Base-by-base conservation (phyloP, 2,797 vertebrate species). In the Nyctalus aviator region DNA sequence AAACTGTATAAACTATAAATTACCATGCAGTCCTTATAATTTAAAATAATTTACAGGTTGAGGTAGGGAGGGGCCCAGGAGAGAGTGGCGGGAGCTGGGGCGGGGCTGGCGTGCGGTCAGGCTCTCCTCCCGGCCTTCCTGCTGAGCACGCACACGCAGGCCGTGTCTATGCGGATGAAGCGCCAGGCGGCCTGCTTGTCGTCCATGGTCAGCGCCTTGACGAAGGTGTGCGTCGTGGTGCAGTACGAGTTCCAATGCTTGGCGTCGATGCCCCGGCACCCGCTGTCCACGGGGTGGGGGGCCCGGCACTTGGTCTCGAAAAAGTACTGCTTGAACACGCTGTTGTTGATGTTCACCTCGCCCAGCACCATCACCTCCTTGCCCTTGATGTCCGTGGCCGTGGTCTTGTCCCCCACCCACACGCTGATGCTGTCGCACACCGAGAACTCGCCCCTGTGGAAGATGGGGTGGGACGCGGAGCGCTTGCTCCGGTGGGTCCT, bases 1-100 rank as follows among this genome's bases (percentile, higher is more conserved):
- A 99, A 99, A 99, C 98, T 98, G 99, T 99, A 99, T 99, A 99
- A 99, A 99, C 98, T 99, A 99, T 99, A 99, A 99, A 99, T 99
- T 99, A 99, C 98, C 98, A 99, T 99, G 98, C 98, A 98, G 98
- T 99, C 98, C 98, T 98, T 98, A 99, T 99, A 99, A 98, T 97
- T 99, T 99, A 99, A 98, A 98, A 99, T 99, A 99, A 99, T 99
- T 99, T 99, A 99, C 98, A 98, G 99, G 98, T 98, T 99, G 99
- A 99, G 99, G 98, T 99, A 98, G 98, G 98, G 98, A 96, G 96
- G 97, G 98, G 95, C 96, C 82, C 93, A 91, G 97, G 97, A 97
- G 97, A 87, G 84, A 84, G 96, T 71, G 83, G 93, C 37, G 88
- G 84, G 50, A 68, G 64, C 62, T 2, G 41, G 85, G 46, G 4